Conservation (phyloP, 2,113 vertebrate genomes). For the Empidonax traillii region DNA sequence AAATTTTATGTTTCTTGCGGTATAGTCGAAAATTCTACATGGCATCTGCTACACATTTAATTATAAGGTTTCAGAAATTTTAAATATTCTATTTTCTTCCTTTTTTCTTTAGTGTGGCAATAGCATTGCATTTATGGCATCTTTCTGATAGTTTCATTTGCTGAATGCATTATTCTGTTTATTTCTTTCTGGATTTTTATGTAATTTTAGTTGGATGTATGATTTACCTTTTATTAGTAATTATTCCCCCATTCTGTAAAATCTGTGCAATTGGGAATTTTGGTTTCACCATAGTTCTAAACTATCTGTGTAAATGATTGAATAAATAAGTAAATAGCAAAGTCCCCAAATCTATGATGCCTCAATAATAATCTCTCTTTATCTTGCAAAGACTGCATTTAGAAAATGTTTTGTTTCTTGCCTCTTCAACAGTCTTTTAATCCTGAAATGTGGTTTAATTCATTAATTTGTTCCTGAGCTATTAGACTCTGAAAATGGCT, state of each 20-base stretch:
- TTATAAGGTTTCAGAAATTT: neutral
- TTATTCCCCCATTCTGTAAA: neutral
- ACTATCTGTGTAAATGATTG: conserved; percentile 33
- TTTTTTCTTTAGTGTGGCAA: neutral
- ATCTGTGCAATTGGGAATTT: neutral
- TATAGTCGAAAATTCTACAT: neutral
- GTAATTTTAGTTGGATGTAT: neutral
- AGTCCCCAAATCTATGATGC: neutral
- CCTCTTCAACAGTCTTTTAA: conserved; percentile 15
- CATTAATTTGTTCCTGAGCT: neutral
- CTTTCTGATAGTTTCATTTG: neutral
- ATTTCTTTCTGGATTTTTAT: conserved; percentile 3
- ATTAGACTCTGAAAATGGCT: neutral
- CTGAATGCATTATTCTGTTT: neutral
- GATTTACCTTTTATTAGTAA: conserved; percentile 24
- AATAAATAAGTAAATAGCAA: conserved; percentile 12
- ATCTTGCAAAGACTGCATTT: conserved; percentile 41
- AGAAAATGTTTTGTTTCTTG: conserved; percentile 40
- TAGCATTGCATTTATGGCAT: neutral
- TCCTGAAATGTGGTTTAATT: conserved; percentile 23
- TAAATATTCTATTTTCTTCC: neutral
- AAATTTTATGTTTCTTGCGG: neutral
- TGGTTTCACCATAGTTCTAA: conserved; percentile 2
- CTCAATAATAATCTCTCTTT: neutral
- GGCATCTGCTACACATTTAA: neutral